Base-by-base conservation (phyloP, 2,797 vertebrate genomes). In the Danionella dracula region DNA sequence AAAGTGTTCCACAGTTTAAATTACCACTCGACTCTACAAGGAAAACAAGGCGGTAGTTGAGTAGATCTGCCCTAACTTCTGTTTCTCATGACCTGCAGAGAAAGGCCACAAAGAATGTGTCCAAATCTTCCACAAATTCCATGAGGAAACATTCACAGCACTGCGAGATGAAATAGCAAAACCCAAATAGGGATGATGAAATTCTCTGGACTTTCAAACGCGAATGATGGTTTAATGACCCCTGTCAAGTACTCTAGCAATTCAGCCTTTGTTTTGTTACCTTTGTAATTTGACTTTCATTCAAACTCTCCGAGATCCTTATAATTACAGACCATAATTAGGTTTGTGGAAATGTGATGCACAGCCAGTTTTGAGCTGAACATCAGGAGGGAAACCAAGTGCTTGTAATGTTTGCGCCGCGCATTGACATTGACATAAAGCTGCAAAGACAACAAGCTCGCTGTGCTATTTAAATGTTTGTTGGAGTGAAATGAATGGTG, bases 191-290 rank as follows among this genome's bases (percentile, higher is more conserved):
- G 40, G 13, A 74, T 81, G 66, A 27, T 51, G 74, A 71, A 74
- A 74, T 74, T 72, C 82, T 85, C 74, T 80, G 81, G 80, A 81
- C 83, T 90, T 91, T 92, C 91, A 84, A 91, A 90, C 91, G 74
- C 87, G 84, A 92, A 90, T 88, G 81, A 86, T 63, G 79, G 81
- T 83, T 86, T 91, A 92, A 93, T 85, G 78, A 88, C 88, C 88
- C 89, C 89, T 85, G 83, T 85, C 86, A 81, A 87, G 82, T 74
- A 82, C 86, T 83, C 81, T 81, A 79, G 81, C 84, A 83, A 79
- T 84, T 86, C 89, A 90, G 91, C 90, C 88, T 83, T 75, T 85
- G 84, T 90, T 88, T 87, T 87, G 78, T 81, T 82, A 81, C 82
- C 79, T 84, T 85, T 83, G 81, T 83, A 83, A 87, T 86, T 83